Percentiles rank a stretch among this genome's conserved stretches.
phyloP scores from a whole-genome alignment of 2,797 vertebrate genomes.

The Carduelis carduelis region DNA sequence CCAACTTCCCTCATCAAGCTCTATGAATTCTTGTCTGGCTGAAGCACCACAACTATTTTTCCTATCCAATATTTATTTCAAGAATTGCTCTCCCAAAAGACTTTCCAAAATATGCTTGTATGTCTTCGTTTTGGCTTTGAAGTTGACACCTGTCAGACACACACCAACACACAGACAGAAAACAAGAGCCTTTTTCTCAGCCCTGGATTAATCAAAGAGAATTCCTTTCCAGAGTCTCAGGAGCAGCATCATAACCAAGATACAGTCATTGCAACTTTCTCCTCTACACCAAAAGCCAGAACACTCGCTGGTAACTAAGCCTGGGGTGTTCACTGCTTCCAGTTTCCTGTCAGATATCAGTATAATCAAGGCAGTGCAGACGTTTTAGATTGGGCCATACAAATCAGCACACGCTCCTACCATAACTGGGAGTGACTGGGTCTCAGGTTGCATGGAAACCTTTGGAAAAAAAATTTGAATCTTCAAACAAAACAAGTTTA shows the following conservation, averaged over 20 bases:
- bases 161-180: neutral
- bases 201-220: neutral
- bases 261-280: neutral
- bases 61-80: neutral
- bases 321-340: neutral
- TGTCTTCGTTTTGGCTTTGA: neutral
- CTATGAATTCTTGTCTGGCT: neutral
- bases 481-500: neutral
- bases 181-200: neutral
- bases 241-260: neutral
- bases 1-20: neutral
- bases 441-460: neutral
- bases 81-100: neutral
- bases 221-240: neutral
- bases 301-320: neutral
- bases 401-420: neutral
- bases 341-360: neutral
- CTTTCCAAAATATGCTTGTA: neutral
- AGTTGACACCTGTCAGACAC: neutral
- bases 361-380: neutral
- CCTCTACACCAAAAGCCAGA: neutral
- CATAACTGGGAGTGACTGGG: neutral
- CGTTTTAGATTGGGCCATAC: neutral
- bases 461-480: accelerated
- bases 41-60: neutral